These are phyloP conservation scores for Bubalus kerabau DNA, from an alignment of 2,113 vertebrate genomes.

Conservation along the genomic window DNA sequence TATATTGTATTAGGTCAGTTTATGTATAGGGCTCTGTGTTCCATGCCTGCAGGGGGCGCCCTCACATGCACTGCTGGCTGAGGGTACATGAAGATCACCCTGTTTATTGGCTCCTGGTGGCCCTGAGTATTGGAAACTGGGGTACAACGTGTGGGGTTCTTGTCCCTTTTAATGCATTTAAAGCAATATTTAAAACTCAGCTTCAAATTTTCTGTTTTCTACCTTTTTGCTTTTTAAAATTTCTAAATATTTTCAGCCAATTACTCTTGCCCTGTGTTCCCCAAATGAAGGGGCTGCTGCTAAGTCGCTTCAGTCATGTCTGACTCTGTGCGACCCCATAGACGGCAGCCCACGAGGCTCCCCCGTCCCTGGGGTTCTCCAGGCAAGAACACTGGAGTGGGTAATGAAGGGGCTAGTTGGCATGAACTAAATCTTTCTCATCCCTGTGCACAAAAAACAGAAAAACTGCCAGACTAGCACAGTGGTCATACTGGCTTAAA, in stretches of 20 bases:
- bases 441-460: background rate
- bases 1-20: background rate
- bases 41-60: fast-evolving
- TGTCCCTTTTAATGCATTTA: background rate
- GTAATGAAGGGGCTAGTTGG: background rate
- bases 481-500: background rate
- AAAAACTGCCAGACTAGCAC: background rate
- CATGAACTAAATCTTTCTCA: background rate
- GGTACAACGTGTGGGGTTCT: background rate
- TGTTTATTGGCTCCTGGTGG: too few relatives aligned
- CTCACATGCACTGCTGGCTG: background rate
- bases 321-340: too few relatives aligned
- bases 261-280: background rate
- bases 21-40: background rate
- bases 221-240: background rate
- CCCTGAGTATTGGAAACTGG: background rate
- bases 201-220: background rate
- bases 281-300: background rate
- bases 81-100: fast-evolving
- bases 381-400: too few relatives aligned
- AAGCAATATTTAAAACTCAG: background rate
- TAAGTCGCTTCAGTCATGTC: too few relatives aligned
- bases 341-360: too few relatives aligned
- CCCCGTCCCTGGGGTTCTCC: too few relatives aligned
- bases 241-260: background rate